These are phyloP conservation scores for Orchestia grillus DNA, from an alignment of 1,140 invertebrate genomes.

Conservation along the genomic window DNA sequence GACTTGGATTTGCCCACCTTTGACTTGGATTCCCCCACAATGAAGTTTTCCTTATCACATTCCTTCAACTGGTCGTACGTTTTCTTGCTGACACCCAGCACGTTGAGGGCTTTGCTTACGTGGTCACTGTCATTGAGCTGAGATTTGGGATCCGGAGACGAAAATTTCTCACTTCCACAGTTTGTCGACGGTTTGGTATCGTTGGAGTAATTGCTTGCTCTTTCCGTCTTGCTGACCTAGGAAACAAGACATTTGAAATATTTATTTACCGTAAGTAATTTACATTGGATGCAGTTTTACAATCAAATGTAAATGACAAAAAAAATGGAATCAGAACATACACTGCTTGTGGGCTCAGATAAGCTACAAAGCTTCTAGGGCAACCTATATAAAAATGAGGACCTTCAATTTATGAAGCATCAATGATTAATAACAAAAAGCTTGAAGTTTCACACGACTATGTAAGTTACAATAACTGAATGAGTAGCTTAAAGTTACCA, in stretches of 20 bases:
- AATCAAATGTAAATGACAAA: too few relatives aligned
- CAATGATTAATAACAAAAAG: too few relatives aligned
- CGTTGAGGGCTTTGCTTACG: constrained; percentile 16
- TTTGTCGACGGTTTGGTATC: not conserved
- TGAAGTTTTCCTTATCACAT: constrained; percentile 1
- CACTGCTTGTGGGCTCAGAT: too few relatives aligned
- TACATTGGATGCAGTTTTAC: too few relatives aligned
- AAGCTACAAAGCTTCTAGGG: too few relatives aligned
- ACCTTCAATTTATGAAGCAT: too few relatives aligned
- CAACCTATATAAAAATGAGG: too few relatives aligned
- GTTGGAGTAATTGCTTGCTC: not conserved
- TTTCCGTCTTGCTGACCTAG: constrained; percentile 6
- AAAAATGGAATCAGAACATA: too few relatives aligned
- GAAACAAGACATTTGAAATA: not conserved
- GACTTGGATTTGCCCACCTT: not conserved
- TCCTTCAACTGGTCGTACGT: constrained; percentile 12
- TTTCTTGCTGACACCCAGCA: constrained; percentile 17
- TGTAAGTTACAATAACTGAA: too few relatives aligned
- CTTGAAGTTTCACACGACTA: too few relatives aligned
- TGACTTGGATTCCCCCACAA: not conserved
- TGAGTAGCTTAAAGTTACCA: too few relatives aligned
- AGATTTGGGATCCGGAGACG: not conserved
- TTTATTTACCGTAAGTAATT: too few relatives aligned
- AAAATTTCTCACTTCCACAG: not conserved
- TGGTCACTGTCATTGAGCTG: constrained; percentile 14